Conservation (phyloP, 2,888 invertebrate species). For the Pinctada fucata region DNA sequence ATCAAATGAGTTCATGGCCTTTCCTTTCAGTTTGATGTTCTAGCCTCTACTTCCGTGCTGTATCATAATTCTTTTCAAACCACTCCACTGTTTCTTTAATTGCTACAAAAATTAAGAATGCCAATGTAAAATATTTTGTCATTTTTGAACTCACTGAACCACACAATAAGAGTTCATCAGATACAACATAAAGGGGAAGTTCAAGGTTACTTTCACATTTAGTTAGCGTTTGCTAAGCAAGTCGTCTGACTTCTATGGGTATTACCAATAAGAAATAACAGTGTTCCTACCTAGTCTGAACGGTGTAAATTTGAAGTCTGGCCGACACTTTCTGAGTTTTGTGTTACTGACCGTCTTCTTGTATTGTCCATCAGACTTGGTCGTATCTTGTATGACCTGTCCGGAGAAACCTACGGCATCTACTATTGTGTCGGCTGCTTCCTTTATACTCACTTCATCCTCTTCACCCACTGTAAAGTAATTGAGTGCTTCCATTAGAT, state of each 20-base stretch:
- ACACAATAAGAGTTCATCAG: too few relatives aligned
- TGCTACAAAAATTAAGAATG: conserved; percentile 79
- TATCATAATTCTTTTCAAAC: conserved; percentile 88
- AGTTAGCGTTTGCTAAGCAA: too few relatives aligned
- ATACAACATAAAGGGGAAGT: too few relatives aligned
- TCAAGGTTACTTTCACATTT: too few relatives aligned
- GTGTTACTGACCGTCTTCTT: conserved; percentile 98
- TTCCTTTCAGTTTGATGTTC: too few relatives aligned
- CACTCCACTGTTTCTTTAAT: conserved; percentile 91
- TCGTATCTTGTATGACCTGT: conserved; percentile 86
- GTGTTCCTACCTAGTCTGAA: conserved; percentile 80
- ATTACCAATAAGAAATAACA: too few relatives aligned
- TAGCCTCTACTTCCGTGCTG: conserved; percentile 81
- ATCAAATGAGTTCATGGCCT: too few relatives aligned
- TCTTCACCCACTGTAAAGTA: conserved; percentile 88
- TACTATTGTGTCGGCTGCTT: conserved; percentile 90
- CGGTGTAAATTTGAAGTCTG: conserved; percentile 94
- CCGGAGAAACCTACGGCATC: conserved; percentile 87
- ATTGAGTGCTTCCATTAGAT: too few relatives aligned
- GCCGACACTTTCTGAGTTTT: conserved; percentile 87
- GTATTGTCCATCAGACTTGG: conserved; percentile 95
- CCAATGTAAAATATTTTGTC: neutral
- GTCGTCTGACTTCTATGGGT: too few relatives aligned
- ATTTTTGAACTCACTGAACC: too few relatives aligned
- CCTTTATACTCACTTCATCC: conserved; percentile 92